Percentiles rank a stretch among this genome's conserved stretches.
phyloP scores from a whole-genome alignment of 2,113 vertebrate genomes.

The Gavialis gangeticus region DNA sequence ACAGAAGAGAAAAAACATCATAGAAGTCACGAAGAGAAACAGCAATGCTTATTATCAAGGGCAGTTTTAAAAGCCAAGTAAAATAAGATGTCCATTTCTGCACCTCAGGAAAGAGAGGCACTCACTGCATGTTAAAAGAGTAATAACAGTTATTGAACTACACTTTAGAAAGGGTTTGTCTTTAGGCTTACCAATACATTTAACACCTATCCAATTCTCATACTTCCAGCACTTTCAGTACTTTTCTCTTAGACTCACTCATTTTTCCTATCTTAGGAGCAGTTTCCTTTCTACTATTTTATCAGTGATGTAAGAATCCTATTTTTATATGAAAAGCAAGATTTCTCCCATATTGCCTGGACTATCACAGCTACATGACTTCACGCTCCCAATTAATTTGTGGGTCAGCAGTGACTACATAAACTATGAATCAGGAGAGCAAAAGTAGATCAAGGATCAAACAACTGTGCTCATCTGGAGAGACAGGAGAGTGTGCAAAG shows the following conservation, averaged over 20 bases:
- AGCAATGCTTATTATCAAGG: neutral
- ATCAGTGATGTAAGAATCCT: no score
- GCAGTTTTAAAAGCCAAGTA: neutral
- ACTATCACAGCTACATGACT: neutral
- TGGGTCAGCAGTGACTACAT: neutral
- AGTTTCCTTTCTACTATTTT: no score
- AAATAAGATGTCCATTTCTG: neutral
- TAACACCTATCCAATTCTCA: neutral
- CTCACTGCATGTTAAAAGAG: neutral
- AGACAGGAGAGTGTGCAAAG: neutral
- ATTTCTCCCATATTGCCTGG: no score
- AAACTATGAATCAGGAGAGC: neutral
- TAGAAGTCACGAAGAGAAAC: neutral
- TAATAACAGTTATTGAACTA: no score
- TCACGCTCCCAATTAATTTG: rapidly evolving
- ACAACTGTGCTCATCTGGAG: rapidly evolving
- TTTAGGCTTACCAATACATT: neutral
- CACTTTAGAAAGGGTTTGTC: neutral
- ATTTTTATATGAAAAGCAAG: no score
- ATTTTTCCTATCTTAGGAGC: neutral
- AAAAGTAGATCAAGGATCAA: neutral
- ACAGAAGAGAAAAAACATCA: neutral
- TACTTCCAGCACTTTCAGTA: neutral
- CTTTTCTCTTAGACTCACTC: neutral
- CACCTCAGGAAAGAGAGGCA: neutral